Evolutionary conservation across 2,113 vertebrate species (phyloP).

Genomic region (Lanius collurio): DNA sequence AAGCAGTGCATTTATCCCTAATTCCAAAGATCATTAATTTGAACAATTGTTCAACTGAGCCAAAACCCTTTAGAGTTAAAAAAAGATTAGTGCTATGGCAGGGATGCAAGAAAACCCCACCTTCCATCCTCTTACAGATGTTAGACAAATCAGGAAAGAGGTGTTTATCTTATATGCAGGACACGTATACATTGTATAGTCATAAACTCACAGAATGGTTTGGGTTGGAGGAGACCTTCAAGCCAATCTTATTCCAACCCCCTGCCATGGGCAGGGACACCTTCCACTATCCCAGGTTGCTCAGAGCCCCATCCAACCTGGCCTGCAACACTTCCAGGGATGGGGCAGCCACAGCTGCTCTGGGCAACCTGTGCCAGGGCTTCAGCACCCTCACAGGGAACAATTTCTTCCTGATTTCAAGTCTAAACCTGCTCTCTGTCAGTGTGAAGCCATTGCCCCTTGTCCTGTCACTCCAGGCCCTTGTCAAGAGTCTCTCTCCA

Average conservation of each 20-base stretch:
- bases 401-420: accelerated
- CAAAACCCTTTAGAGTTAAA: not conserved
- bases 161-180: not conserved
- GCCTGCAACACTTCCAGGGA: accelerated
- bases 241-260: accelerated
- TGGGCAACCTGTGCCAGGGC: not conserved
- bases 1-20: not conserved
- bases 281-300: accelerated
- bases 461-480: not conserved
- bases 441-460: not conserved
- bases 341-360: not conserved
- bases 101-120: not conserved
- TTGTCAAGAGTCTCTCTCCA: not conserved
- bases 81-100: not conserved
- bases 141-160: not conserved
- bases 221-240: not conserved
- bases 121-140: not conserved
- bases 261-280: not conserved
- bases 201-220: not conserved
- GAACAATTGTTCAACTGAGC: not conserved
- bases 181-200: accelerated
- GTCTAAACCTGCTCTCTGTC: accelerated
- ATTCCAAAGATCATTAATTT: not conserved
- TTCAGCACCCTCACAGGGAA: not conserved
- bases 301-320: not conserved